Evolutionary conservation across 2,113 vertebrate species (phyloP), one percentile per base, ranked within the genome.

Genomic region (Ceyx margarethae): DNA sequence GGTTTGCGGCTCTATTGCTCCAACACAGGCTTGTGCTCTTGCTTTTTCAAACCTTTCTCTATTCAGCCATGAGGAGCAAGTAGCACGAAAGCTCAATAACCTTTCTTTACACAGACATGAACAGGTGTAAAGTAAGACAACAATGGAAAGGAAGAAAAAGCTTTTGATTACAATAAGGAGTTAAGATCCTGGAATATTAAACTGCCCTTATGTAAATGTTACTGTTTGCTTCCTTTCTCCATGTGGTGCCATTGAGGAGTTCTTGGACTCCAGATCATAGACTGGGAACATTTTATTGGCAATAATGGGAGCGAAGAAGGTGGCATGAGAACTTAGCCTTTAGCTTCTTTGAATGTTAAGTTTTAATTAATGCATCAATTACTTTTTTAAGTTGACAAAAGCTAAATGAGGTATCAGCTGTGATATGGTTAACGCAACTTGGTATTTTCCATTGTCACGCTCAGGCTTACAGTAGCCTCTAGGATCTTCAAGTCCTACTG

Each of bases 311-410:
- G 25, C 14, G 45, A 87, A 73, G 51, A 45, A 68, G 50, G 68
- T 53, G 20, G 50, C n/a, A 56, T 13, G 8, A 80, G 29, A 69
- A 60, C 26, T 87, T 77, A 74, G 54, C 43, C 65, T 81, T 83
- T 77, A 77, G 40, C 42, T 35, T 19, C 61, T 84, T 84, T 66
- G 65, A 85, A 82, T 75, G 40, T 69, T 78, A 78, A 65, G 26
- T 45, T 91, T 65, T 80, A 77, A 84, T 86, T 84, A 84, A 73
- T 26, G 40, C 13, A 28, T 65, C 84, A 61, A 90, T 90, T 95
- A 74, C 11, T 90, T 69, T 69, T 54, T 84, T 43, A 69, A 68
- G 43, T 11, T 71, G 80, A 71, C 46, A 82, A 61, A 85, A 78
- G 29, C 53, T 82, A 71, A 78, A 75, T 43, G 46, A 66, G 40